Evolutionary conservation across 2,888 invertebrate species (phyloP).

Genomic region (Trimorus sp.): DNA sequence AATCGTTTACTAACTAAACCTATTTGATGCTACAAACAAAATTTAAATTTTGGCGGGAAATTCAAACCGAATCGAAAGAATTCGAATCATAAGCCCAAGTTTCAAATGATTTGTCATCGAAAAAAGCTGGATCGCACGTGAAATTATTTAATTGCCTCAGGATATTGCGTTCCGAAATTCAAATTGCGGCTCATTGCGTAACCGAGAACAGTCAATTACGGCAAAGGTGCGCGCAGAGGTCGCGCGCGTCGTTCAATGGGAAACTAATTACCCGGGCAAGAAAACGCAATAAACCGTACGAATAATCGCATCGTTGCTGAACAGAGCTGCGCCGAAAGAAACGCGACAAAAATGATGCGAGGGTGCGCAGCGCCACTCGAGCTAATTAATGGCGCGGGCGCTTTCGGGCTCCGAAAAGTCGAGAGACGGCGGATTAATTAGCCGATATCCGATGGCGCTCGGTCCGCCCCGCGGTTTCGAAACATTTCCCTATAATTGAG

Average conservation of each 20-base stretch:
- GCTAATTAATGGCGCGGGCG: constrained; percentile 44
- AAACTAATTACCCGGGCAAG: constrained; percentile 40
- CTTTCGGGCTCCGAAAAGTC: constrained; percentile 40
- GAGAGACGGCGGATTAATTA: constrained; percentile 48
- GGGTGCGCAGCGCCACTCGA: constrained; percentile 22
- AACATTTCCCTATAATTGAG: constrained; percentile 39
- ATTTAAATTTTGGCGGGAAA: too few species aligned
- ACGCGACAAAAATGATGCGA: constrained; percentile 36
- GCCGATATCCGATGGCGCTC: constrained; percentile 44
- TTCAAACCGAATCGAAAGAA: too few species aligned
- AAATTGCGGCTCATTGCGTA: constrained; percentile 22
- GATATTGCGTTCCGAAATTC: constrained; percentile 11
- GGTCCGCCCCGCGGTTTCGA: constrained; percentile 26
- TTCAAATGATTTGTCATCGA: too few species aligned
- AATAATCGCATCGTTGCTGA: constrained; percentile 40
- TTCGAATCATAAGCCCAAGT: too few species aligned
- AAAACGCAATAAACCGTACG: constrained; percentile 34
- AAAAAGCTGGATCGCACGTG: too few species aligned
- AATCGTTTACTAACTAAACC: too few species aligned
- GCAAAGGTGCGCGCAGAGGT: constrained; percentile 8
- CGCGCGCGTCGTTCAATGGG: constrained; percentile 27
- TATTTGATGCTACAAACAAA: too few species aligned
- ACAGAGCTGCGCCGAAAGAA: constrained; percentile 34
- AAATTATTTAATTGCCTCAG: neutral
- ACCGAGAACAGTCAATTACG: constrained; percentile 38